phyloP scores from a whole-genome alignment of 2,113 vertebrate genomes.

The Psilopsiagon aurifrons region DNA sequence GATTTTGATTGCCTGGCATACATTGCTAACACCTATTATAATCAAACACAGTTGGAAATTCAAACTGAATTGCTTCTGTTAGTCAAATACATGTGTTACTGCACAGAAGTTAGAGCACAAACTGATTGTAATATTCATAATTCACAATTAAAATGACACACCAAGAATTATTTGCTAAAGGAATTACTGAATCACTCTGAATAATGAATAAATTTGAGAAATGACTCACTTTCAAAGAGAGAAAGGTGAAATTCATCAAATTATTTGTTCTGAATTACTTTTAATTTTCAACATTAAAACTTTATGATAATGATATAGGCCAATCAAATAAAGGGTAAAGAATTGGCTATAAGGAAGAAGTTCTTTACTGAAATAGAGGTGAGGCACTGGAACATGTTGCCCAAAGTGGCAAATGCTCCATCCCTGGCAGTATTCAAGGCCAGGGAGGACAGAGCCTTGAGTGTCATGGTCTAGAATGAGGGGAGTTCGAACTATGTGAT shows the following conservation, averaged over 20 bases:
- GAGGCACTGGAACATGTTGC: neutral
- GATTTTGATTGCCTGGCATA: constrained; percentile 58
- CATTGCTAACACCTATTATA: constrained; percentile 37
- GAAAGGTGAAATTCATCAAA: neutral
- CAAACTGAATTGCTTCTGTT: constrained; percentile 22
- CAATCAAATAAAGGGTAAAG: neutral
- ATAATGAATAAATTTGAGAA: constrained; percentile 63
- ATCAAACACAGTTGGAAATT: constrained; percentile 57
- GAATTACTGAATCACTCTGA: constrained; percentile 42
- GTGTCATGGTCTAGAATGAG: neutral
- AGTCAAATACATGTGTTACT: neutral
- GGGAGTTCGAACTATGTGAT: neutral
- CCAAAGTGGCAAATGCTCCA: neutral
- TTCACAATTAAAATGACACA: constrained; percentile 50
- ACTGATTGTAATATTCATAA: constrained; percentile 48
- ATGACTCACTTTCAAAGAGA: neutral
- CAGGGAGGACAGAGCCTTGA: neutral
- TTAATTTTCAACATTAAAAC: constrained; percentile 12
- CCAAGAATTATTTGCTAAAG: constrained; percentile 26
- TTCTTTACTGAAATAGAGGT: neutral
- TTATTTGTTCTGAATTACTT: constrained; percentile 27
- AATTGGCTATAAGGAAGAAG: neutral
- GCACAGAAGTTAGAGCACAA: constrained; percentile 29
- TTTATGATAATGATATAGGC: neutral
- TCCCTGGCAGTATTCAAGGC: neutral